Evolutionary conservation across 92 coral and sea anemone species (phyloP).

Genomic region (Siderastrea radians): DNA sequence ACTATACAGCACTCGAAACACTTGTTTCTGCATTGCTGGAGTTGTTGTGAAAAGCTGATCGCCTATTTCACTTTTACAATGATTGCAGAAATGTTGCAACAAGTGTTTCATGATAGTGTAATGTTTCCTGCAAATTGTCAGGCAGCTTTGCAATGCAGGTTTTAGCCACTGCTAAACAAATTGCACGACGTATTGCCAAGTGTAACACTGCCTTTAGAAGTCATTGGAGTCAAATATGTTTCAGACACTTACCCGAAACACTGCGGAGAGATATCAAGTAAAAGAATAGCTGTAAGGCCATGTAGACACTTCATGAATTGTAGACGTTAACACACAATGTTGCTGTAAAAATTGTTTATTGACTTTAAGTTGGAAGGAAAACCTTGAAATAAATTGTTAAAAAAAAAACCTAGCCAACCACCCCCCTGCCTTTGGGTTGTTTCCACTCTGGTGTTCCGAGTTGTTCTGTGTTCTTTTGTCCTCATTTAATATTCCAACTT

Average conservation of each 20-base stretch:
- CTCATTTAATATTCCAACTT: slow-evolving; percentile 7
- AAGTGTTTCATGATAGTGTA: no score
- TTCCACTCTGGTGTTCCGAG: slow-evolving; percentile 13
- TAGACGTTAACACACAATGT: neutral
- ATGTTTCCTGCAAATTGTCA: no score
- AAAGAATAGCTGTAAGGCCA: neutral
- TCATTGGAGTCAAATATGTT: neutral
- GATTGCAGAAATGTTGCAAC: no score
- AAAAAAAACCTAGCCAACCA: slow-evolving; percentile 19
- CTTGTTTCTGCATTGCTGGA: no score
- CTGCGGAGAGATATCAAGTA: neutral
- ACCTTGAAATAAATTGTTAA: neutral
- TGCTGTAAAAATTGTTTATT: neutral
- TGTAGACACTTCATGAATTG: neutral
- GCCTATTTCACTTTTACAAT: no score
- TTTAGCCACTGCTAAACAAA: no score
- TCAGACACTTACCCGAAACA: neutral
- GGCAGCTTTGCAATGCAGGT: no score
- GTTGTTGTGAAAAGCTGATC: no score
- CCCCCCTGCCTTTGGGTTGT: slow-evolving; percentile 13
- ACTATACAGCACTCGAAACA: no score
- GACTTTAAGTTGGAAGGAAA: neutral
- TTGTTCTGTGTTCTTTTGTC: neutral
- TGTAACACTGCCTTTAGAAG: no score
- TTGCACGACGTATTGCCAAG: no score